Percentiles rank a stretch among this genome's conserved stretches.
phyloP scores from a whole-genome alignment of 2,888 invertebrate species.

The Rapana venosa region DNA sequence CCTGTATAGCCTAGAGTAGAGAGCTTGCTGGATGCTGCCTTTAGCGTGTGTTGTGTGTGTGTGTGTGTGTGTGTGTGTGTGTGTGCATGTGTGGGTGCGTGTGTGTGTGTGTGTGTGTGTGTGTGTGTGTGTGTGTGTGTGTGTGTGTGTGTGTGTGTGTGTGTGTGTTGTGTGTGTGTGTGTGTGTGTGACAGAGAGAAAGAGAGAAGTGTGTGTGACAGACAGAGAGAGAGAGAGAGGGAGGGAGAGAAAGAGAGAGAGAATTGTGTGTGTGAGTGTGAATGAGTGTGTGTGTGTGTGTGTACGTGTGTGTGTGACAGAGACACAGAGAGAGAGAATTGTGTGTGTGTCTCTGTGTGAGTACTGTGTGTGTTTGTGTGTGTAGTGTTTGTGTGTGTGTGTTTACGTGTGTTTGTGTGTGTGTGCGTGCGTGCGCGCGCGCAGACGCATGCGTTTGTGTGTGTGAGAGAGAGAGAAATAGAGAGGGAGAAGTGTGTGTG shows the following conservation, averaged over 20 bases:
- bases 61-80: background rate
- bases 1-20: too few species aligned
- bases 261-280: background rate
- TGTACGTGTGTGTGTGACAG: slow-evolving; percentile 17
- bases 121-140: slow-evolving; percentile 21
- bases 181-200: background rate
- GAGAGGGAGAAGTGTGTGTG: background rate
- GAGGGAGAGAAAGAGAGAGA: background rate
- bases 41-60: background rate
- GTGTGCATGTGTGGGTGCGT: background rate
- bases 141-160: slow-evolving; percentile 8
- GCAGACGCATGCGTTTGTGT: background rate
- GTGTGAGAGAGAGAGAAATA: background rate
- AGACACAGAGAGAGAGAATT: too few species aligned
- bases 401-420: too few species aligned
- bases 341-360: background rate
- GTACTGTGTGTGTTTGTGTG: background rate
- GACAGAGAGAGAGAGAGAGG: background rate
- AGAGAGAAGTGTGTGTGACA: background rate
- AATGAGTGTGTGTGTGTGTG: slow-evolving; percentile 14
- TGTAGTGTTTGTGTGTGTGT: background rate
- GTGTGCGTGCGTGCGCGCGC: too few species aligned
- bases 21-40: too few species aligned
- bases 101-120: slow-evolving; percentile 18
- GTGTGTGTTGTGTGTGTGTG: background rate